Evolutionary conservation across 2,888 invertebrate genomes (phyloP).

Genomic region (Ophioninae sp.): DNA sequence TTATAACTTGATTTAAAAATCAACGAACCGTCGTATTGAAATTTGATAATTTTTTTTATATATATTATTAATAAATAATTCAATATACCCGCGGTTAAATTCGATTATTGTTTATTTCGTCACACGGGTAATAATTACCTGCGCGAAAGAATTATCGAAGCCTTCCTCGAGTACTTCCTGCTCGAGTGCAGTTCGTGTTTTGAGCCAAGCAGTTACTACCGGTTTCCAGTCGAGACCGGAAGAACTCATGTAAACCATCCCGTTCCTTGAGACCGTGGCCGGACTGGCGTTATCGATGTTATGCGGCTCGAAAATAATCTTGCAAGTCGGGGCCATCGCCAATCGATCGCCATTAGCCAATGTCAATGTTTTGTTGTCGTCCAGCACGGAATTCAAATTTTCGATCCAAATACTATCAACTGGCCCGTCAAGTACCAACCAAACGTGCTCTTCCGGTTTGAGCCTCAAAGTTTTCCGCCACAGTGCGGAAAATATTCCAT

Average conservation of each 20-base stretch:
- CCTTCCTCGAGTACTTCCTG: constrained; percentile 83
- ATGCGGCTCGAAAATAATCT: constrained; percentile 98
- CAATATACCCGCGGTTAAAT: neutral
- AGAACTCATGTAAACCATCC: constrained; percentile 98
- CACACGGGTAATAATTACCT: constrained; percentile 81
- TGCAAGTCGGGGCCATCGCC: constrained; percentile 96
- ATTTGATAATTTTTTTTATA: too few relatives aligned
- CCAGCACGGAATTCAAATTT: constrained; percentile 97
- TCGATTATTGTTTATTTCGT: neutral
- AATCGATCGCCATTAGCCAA: constrained; percentile 97
- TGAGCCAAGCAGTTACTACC: constrained; percentile 93
- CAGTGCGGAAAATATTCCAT: constrained; percentile 97
- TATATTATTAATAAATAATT: too few relatives aligned
- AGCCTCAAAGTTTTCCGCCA: constrained; percentile 97
- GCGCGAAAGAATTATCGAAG: constrained; percentile 82
- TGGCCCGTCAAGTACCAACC: constrained; percentile 97
- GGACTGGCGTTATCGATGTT: constrained; percentile 99
- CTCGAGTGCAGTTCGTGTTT: constrained; percentile 84
- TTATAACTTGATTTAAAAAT: too few relatives aligned
- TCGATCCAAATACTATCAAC: constrained; percentile 99
- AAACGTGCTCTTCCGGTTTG: constrained; percentile 93
- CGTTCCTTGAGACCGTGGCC: constrained; percentile 95
- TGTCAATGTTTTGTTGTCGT: constrained; percentile 97
- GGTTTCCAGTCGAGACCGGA: constrained; percentile 97
- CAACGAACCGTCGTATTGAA: too few relatives aligned